phyloP scores from a whole-genome alignment of 2,113 vertebrate species.

The Sisor rabdophorus region DNA sequence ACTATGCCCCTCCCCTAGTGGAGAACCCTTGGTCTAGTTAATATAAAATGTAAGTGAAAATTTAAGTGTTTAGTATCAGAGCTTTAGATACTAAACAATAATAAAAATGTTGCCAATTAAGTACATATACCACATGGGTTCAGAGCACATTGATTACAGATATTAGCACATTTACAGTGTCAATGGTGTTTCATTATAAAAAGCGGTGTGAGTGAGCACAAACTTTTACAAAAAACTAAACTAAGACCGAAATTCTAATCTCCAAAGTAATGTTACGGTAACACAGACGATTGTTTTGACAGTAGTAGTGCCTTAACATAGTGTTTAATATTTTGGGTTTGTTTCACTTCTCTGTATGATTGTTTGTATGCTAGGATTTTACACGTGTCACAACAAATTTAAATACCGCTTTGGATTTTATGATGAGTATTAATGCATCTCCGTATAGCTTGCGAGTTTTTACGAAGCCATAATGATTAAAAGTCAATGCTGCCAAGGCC shows the following conservation, averaged over 20 bases:
- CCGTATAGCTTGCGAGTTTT: background rate
- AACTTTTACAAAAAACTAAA: background rate
- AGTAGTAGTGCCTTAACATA: constrained; percentile 50
- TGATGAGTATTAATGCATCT: background rate
- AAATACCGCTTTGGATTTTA: constrained; percentile 1
- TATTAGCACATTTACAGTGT: constrained; percentile 1
- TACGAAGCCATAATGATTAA: constrained; percentile 27
- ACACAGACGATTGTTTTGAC: constrained; percentile 30
- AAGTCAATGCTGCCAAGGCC: constrained; percentile 25
- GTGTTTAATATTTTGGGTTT: constrained; percentile 17
- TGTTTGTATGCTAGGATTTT: constrained; percentile 4
- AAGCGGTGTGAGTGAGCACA: constrained; percentile 13
- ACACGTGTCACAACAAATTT: constrained; percentile 11
- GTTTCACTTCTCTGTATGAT: constrained; percentile 10
- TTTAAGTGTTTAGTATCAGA: no score
- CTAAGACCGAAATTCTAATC: no score
- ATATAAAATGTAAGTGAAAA: no score
- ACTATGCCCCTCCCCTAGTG: no score
- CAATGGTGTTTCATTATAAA: constrained; percentile 17
- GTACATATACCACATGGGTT: background rate
- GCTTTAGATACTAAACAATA: no score
- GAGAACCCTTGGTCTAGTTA: no score
- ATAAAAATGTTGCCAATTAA: no score
- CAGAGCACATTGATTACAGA: background rate
- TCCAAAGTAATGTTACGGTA: constrained; percentile 9